Conservation (phyloP, 2,113 vertebrate genomes). For the Bujurquina vittata region DNA sequence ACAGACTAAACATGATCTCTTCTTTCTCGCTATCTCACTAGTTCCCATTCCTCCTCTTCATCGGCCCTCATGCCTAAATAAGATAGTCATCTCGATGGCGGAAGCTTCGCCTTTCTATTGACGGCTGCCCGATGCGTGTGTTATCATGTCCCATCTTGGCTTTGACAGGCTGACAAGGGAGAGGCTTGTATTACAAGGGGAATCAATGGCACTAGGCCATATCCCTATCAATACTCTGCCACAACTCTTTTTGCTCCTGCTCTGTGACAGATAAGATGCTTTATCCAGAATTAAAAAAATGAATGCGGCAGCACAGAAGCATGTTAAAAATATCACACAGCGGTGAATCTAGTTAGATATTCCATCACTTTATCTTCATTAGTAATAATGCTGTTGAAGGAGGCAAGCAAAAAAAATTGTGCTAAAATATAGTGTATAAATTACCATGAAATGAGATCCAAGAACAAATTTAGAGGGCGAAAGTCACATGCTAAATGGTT, state of each 20-base stretch:
- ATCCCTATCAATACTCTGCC: slow-evolving; percentile 76
- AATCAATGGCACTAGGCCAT: slow-evolving; percentile 71
- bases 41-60: slow-evolving; percentile 16
- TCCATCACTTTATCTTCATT: slow-evolving; percentile 32
- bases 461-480: slow-evolving; percentile 21
- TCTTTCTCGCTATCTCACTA: slow-evolving; percentile 20
- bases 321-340: background rate
- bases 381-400: background rate
- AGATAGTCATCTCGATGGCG: slow-evolving; percentile 67
- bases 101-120: slow-evolving; percentile 68
- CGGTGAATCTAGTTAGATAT: background rate
- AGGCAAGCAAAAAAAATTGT: background rate
- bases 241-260: slow-evolving; percentile 60
- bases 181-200: slow-evolving; percentile 80
- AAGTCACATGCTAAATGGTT: slow-evolving; percentile 52
- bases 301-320: background rate
- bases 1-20: slow-evolving; percentile 5
- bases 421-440: slow-evolving; percentile 8
- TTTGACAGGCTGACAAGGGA: slow-evolving; percentile 78
- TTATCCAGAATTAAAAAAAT: slow-evolving; percentile 9
- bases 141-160: slow-evolving; percentile 78
- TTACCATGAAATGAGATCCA: slow-evolving; percentile 42
- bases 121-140: slow-evolving; percentile 57
- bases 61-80: slow-evolving; percentile 39
- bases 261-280: slow-evolving; percentile 60